These are phyloP conservation scores for Melipona quadrifasciata DNA, from an alignment of 1,140 invertebrate genomes.

Conservation along the genomic window DNA sequence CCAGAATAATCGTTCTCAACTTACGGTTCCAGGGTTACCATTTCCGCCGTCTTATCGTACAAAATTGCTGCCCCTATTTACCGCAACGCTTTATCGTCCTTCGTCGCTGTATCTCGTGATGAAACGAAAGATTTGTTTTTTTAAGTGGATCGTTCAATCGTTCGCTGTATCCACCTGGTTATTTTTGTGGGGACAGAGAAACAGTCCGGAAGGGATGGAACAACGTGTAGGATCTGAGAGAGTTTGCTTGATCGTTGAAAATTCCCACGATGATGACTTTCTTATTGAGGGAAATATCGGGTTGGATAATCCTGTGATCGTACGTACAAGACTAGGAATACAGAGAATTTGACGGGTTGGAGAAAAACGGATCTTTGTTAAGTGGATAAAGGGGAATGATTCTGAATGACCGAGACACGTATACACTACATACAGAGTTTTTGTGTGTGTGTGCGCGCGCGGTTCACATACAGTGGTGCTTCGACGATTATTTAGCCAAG, in stretches of 20 bases:
- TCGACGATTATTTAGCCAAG: conserved; percentile 69
- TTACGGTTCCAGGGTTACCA: conserved; percentile 18
- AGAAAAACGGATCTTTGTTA: not conserved
- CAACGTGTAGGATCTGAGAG: not conserved
- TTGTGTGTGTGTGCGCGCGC: not conserved
- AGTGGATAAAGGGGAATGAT: not conserved
- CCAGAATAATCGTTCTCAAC: conserved; percentile 18
- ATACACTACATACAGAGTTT: conserved; percentile 26
- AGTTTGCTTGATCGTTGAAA: not conserved
- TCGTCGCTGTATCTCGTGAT: conserved; percentile 8
- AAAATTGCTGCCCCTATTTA: conserved; percentile 8
- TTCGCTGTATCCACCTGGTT: not conserved
- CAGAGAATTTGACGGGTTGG: not conserved
- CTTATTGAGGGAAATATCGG: not conserved
- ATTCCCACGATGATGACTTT: too few species aligned
- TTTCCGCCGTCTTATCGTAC: not conserved
- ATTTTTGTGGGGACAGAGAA: not conserved
- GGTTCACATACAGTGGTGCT: conserved; percentile 64
- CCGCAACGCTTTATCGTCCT: not conserved
- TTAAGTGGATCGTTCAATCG: not conserved
- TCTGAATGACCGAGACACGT: conserved; percentile 18
- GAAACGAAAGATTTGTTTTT: not conserved
- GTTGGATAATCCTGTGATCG: not conserved
- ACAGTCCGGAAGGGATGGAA: not conserved
- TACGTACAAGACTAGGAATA: not conserved